These are phyloP conservation scores for Archocentrus centrarchus DNA, from an alignment of 2,113 vertebrate species.

Conservation along the genomic window DNA sequence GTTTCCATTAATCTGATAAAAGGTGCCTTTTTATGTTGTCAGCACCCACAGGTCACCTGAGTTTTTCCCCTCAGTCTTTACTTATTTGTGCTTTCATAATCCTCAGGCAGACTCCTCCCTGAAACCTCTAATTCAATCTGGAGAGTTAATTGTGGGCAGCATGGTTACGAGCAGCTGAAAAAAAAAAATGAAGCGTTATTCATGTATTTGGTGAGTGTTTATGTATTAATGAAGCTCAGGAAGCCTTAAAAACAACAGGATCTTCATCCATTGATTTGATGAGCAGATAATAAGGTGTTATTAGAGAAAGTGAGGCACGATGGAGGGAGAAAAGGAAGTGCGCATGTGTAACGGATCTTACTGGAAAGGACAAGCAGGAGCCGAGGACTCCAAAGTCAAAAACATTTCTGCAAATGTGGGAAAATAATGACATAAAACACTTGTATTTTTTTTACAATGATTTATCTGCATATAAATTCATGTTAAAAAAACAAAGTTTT, in stretches of 20 bases:
- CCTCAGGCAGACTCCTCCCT: slow-evolving; percentile 30
- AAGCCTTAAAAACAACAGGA: not conserved
- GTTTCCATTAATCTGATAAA: slow-evolving; percentile 2
- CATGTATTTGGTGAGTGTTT: not conserved
- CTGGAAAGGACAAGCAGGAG: no score
- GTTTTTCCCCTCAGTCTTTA: not conserved
- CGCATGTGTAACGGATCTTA: not conserved
- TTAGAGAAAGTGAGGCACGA: not conserved
- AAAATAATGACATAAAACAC: no score
- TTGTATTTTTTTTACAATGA: no score
- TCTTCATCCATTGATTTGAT: not conserved
- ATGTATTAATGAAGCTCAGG: not conserved
- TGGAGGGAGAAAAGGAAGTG: not conserved
- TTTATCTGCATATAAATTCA: no score
- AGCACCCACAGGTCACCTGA: not conserved
- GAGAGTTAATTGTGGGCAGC: slow-evolving; percentile 37
- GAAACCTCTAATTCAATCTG: slow-evolving; percentile 48
- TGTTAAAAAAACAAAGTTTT: no score
- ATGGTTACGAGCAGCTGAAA: not conserved
- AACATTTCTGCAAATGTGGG: not conserved
- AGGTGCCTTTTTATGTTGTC: not conserved
- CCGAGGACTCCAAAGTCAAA: no score
- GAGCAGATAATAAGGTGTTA: not conserved
- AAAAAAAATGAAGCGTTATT: not conserved
- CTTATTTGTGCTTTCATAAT: not conserved